Base-by-base conservation (phyloP, 2,797 vertebrate genomes). In the Pseudochirops cupreus region DNA sequence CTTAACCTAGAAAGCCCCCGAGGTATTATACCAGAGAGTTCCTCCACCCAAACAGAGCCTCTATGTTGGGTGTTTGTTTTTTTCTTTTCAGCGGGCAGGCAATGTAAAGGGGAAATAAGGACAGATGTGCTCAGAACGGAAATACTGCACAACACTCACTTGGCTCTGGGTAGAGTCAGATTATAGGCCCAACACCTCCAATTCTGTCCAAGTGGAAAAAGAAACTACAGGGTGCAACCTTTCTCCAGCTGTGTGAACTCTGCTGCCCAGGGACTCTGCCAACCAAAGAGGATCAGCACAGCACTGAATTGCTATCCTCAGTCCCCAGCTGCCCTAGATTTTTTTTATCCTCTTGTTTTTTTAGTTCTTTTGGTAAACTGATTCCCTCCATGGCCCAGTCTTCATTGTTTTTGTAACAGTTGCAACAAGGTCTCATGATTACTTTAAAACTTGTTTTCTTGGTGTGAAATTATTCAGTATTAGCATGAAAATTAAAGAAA, bases 141-240 rank as follows among this genome's bases (percentile, higher is more conserved):
- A 98, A 93, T 87, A 93, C 97, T 74, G 74, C 56, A 93, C 31
- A 97, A 94, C 1, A 2, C 96, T 90, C 92, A 95, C 31, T 91
- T 97, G 95, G 96, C 97, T 97, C 93, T 91, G 92, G 96, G 95
- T 96, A 92, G 91, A 59, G 94, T 96, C 94, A 97, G 96, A 98
- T 95, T 96, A 90, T 24, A 98, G 97, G 91, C 95, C 96, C 95
- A 92, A 97, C 94, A 97, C 97, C 96, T 97, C 93, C 94, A 96
- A 67, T 94, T 94, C 94, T 91, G 97, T 97, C 97, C 97, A 97
- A 97, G 55, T 14, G 56, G 57, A 96, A 95, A 97, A 94, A 91
- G 97, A 98, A 98, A 98, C 95, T 57, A 97, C 97, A 97, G 97
- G 96, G 97, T 94, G 50, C 54, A 97, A 59, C 54, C 90, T 97